phyloP scores from a whole-genome alignment of 2,797 vertebrate genomes.

The Orestias chungarensis region DNA sequence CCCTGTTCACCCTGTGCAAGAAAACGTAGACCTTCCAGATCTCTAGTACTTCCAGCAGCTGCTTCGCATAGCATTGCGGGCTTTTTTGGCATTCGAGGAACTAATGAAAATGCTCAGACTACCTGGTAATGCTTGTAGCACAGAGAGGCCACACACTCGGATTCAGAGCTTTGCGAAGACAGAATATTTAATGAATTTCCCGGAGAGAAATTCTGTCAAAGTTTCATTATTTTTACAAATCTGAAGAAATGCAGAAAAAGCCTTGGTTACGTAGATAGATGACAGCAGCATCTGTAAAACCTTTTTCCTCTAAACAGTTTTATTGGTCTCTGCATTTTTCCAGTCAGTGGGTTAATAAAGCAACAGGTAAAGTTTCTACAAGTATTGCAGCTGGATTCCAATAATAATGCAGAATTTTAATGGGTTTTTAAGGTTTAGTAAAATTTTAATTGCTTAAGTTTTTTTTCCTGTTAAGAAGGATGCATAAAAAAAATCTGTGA shows the following conservation, averaged over 20 bases:
- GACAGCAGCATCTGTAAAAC: not conserved
- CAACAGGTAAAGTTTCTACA: not conserved
- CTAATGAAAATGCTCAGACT: constrained; percentile 75
- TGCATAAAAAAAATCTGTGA: too few relatives aligned
- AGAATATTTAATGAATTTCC: constrained; percentile 20
- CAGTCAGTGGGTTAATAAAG: not conserved
- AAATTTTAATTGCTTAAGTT: not conserved
- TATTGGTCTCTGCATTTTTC: not conserved
- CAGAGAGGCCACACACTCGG: constrained; percentile 40
- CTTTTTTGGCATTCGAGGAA: constrained; percentile 59
- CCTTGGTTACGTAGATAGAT: not conserved
- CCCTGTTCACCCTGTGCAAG: constrained; percentile 1
- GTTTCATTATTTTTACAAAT: constrained; percentile 5
- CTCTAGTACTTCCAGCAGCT: constrained; percentile 61
- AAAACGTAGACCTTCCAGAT: constrained; percentile 20
- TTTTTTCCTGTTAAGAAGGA: not conserved
- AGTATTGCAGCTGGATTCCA: too few relatives aligned
- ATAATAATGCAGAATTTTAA: not conserved
- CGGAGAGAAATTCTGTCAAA: constrained; percentile 21
- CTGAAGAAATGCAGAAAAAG: constrained; percentile 1
- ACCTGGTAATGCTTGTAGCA: constrained; percentile 61
- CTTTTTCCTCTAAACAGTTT: constrained; percentile 6
- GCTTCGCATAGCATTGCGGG: constrained; percentile 63
- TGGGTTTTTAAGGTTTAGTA: not conserved
- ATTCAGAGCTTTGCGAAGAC: constrained; percentile 11